phyloP scores from a whole-genome alignment of 2,888 invertebrate genomes.

The Allygus modestus region DNA sequence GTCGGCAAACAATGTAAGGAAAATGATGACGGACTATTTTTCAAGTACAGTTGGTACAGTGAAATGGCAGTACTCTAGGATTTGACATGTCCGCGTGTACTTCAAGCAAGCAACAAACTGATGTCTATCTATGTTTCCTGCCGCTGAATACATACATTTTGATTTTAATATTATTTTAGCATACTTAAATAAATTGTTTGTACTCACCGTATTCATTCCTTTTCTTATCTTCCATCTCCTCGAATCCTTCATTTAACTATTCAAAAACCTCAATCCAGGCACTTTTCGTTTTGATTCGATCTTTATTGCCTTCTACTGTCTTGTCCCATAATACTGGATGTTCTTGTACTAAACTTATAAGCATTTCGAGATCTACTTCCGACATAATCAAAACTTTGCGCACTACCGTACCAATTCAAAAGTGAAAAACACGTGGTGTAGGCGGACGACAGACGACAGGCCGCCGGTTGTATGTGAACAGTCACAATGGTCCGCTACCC shows the following conservation, averaged over 20 bases:
- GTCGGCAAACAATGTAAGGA: constrained; percentile 49
- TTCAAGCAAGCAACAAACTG: constrained; percentile 12
- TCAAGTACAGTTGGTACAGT: constrained; percentile 41
- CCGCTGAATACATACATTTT: constrained; percentile 35
- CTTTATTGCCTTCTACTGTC: constrained; percentile 30
- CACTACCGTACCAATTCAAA: constrained; percentile 8
- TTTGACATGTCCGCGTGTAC: constrained; percentile 36
- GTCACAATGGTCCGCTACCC: constrained; percentile 40
- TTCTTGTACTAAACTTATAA: constrained; percentile 43
- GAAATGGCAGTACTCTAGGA: constrained; percentile 37
- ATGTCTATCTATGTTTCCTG: constrained; percentile 25
- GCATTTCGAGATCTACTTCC: constrained; percentile 49
- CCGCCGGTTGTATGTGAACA: constrained; percentile 43
- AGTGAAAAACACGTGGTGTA: constrained; percentile 7
- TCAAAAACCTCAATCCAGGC: constrained; percentile 58
- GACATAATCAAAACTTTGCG: constrained; percentile 40
- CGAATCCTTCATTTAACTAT: constrained; percentile 49
- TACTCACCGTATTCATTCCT: constrained; percentile 38
- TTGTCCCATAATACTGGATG: constrained; percentile 58
- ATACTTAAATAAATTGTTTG: constrained; percentile 36
- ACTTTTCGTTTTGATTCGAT: constrained; percentile 48
- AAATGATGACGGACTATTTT: constrained; percentile 51
- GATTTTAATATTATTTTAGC: constrained; percentile 25
- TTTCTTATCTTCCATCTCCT: constrained; percentile 39
- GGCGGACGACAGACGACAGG: constrained; percentile 45